Base-by-base conservation (phyloP, 2,888 invertebrate species). In the Dascillus cervinus region DNA sequence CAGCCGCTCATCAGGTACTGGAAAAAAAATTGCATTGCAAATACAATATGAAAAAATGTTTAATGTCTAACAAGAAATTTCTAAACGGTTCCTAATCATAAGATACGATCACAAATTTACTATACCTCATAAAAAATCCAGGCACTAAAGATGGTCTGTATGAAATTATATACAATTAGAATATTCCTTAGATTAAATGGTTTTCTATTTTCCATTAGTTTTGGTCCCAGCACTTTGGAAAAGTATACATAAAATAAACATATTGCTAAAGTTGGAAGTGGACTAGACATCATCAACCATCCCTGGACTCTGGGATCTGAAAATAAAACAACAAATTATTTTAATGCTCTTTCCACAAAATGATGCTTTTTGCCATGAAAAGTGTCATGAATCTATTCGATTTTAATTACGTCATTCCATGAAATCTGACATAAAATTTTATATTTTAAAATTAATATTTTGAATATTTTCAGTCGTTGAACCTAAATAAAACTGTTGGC, bases 241-340 rank as follows among this genome's bases (percentile, higher is more conserved):
- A 89, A 71, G 70, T 87, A 85, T 50, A 92, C 82, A 70, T 95
- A 96, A 61, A 77, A 71, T 61, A 91, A 65, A 68, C 92, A 94
- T 66, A 92, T 83, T 60, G 82, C 68, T 62, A 92, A 69, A 48
- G 94, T 94, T 53, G 94, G 94, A 56, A 89, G 74, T 37, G 94
- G 94, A 51, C 89, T 88, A 56, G 84, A 82, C 92, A 96, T 95
- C 74, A 95, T 74, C 55, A 87, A 79, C 89, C 89, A 94, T 64
- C 79, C 79, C 67, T 86, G 86, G 52, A 92, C 90, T 60, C 95
- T 75, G 39, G 82, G 77, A 72, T 90, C 89, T 90, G 74, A 47
- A 76, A 76, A 50, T 41, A 52, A 44, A 53, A 50, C 53, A 47
- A 52, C 34, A 15, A 32, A 17, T 10, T 5, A 8, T 22, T 4